phyloP scores from a whole-genome alignment of 1,140 invertebrate species.

The Agraylea sexmaculata region DNA sequence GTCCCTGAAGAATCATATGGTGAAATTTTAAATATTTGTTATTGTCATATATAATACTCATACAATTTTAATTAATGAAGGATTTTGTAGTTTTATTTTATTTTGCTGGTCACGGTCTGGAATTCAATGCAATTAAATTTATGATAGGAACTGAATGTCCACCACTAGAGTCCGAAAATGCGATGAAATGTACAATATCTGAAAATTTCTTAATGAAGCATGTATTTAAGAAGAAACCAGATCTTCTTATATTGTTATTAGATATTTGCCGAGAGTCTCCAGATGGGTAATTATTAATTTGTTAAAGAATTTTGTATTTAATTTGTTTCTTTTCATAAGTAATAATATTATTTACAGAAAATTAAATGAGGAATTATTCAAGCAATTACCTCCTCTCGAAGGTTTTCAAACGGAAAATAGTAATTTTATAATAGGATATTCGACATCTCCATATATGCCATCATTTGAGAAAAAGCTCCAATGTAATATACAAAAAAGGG shows the following conservation, averaged over 20 bases:
- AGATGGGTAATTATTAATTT: conserved; percentile 25
- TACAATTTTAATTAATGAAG: not conserved
- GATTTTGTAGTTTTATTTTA: conserved; percentile 31
- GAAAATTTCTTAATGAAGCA: conserved; percentile 30
- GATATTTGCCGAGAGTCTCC: conserved; percentile 32
- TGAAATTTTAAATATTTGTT: too few relatives aligned
- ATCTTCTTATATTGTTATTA: conserved; percentile 31
- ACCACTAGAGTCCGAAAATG: conserved; percentile 25
- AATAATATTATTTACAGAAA: not conserved
- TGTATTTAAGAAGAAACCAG: conserved; percentile 27
- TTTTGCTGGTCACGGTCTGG: conserved; percentile 34
- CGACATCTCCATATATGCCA: conserved; percentile 20
- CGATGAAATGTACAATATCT: conserved; percentile 26
- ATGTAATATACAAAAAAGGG: too few relatives aligned
- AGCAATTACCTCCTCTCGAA: not conserved
- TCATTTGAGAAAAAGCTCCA: conserved; percentile 18
- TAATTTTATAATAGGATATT: conserved; percentile 19
- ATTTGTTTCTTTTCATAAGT: not conserved
- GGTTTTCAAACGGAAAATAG: conserved; percentile 5
- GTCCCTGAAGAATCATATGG: conserved; percentile 32
- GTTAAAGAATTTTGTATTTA: not conserved
- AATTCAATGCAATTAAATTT: conserved; percentile 30
- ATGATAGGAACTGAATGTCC: conserved; percentile 29
- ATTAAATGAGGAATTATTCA: not conserved
- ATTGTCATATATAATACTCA: too few relatives aligned